Base-by-base conservation (phyloP, 2,113 vertebrate genomes). In the Polypterus bichir region DNA sequence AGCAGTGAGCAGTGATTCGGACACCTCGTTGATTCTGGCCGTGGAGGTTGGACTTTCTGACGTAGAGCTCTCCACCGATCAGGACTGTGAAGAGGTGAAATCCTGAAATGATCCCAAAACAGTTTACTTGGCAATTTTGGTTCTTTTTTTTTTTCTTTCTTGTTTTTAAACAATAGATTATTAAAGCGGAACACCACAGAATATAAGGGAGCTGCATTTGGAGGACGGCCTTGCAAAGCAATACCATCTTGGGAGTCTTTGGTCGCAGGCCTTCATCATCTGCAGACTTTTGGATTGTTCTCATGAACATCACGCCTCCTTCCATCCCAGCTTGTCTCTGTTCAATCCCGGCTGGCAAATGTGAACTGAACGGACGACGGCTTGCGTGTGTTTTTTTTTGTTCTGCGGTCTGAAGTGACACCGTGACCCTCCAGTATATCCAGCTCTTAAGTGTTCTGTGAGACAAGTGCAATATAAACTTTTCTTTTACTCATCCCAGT, bases 1-100 rank as follows among this genome's bases (percentile, higher is more conserved):
- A 59, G 83, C 89, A 1, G 75, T 91, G 64, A 94, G 92, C 86
- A 96, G 91, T 4, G 90, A 91, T 66, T 96, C 91, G 0, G 92
- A 94, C 76, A 88, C 90, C 47, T 97, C 94, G 0, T 65, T 92
- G 65, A 91, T 92, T 62, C 80, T 87, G 84, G 89, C 89, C 0
- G 77, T 89, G 79, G 92, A 91, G 59, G 82, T 91, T 11, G 87
- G 86, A 74, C 80, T 91, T 57, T 94, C 91, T 0, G 90, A 93
- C 1, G 73, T 90, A 54, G 90, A 94, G 62, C 84, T 91, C 69
- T 91, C 92, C 70, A 85, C 82, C 3, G 92, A 91, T 64, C 91
- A 85, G 65, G 91, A 91, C 72, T 85, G 83, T 10, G 86, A 90
- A 53, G 89, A 85, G 65, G 74, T 80, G 77, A 97, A 95, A 74